Evolutionary conservation across 2,113 vertebrate species (phyloP), one percentile per base, ranked within the genome.

Genomic region (Myiopsitta monachus): DNA sequence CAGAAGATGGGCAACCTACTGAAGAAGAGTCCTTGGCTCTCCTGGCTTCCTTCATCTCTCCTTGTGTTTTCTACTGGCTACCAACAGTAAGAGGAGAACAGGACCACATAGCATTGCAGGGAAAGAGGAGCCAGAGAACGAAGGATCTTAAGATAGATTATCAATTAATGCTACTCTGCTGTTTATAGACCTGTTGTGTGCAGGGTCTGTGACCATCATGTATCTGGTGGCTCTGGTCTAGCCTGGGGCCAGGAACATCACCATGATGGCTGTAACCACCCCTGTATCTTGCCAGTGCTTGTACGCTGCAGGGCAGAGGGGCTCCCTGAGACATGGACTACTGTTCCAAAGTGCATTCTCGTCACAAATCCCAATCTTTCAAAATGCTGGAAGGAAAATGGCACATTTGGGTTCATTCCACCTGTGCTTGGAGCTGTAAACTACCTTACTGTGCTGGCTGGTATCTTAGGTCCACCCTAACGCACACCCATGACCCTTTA

Each of bases 261-360:
- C 22, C 36, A 33, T 33, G 69, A 38, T 38, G 51, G 46, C 43
- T 38, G 68, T 22, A 44, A 12, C 28, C 3, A 1, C 33, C 52
- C 69, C 1, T 59, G 5, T 7, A 1, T 59, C 24, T 14, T 15
- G 31, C 21, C 13, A n/a, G 36, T 1, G 10, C 30, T 31, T 31
- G 28, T 11, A 33, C 0, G 4, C 62, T 26, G 52, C 63, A 26
- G 38, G 44, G 63, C 54, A 23, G 59, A 52, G 14, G 41, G 41
- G 28, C 49, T 84, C 39, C n/a, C 15, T 14, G 23, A 24, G 15
- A 30, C n/a, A 30, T 4, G 5, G 1, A n/a, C 19, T 19, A 23
- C 57, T n/a, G n/a, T 46, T n/a, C 49, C 9, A 0, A 39, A 41
- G 18, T 1, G 0, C 4, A 0, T 27, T 31, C 41, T 41, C 76